Base-by-base conservation (phyloP, 1,140 invertebrate species). In the Centruroides sculpturatus region DNA sequence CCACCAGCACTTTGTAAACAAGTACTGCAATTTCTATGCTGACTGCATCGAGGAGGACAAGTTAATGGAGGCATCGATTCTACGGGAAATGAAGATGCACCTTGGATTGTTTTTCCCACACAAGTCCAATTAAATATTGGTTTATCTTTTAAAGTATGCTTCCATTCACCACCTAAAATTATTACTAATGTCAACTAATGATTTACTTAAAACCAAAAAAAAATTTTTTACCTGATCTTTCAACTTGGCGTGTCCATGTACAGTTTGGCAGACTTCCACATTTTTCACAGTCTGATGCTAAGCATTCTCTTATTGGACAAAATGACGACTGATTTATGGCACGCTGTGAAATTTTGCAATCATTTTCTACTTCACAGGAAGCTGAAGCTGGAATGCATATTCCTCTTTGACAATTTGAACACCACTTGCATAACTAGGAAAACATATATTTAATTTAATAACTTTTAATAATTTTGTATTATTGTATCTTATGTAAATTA, bases 281-380 rank as follows among this genome's bases (percentile, higher is more conserved):
- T 69, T 87, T 87, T 47, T 87, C 81, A 69, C 89, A 92, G 70
- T 92, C 86, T 9, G 86, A 83, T 0, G 86, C 86, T n/a, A 82
- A 76, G 72, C 89, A 92, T 60, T 78, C 74, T 50, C 81, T 76
- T 69, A 87, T 84, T 2, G 82, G 79, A 69, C 89, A 92, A 56
- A 83, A 76, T 60, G 76, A 74, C 0, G 82, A 77, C 60, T 83
- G 76, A 5, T 71, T 76, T 7, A 85, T 71, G 47, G 66, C 75
- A 49, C 71, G 71, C 61, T 77, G 75, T 48, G 74, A 73, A 34
- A 73, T 64, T 56, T 72, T 75, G 63, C 79, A 83, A 51, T 76
- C 76, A 59, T 75, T 76, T 62, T 76, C 72, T 47, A 77, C 71
- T 12, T 80, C 77, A 66, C 83, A 85, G 35, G 77, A 75, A 36